phyloP scores from a whole-genome alignment of 92 coral and sea anemone species.

The Palythoa caribaeorum region DNA sequence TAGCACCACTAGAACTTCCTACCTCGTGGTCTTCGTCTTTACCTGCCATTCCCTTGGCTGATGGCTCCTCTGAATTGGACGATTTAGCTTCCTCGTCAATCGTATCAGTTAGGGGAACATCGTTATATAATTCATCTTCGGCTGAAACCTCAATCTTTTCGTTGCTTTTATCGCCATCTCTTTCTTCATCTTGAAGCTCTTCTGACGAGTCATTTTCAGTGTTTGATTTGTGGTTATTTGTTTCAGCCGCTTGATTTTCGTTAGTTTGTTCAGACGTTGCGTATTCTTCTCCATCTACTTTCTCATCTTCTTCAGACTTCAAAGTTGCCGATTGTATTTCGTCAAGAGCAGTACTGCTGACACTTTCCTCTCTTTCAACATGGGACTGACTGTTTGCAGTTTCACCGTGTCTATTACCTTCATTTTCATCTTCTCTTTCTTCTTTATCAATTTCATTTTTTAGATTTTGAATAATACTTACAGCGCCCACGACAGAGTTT shows the following conservation, averaged over 20 bases:
- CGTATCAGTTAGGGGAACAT: background rate
- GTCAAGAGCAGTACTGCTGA: background rate
- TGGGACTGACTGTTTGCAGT: background rate
- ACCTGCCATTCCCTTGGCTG: background rate
- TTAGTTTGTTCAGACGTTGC: background rate
- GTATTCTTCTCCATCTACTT: slow-evolving; percentile 35
- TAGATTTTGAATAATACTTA: background rate
- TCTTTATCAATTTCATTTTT: background rate
- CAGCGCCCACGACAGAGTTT: background rate
- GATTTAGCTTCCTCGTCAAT: background rate
- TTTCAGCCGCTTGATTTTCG: slow-evolving; percentile 39
- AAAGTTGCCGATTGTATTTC: background rate
- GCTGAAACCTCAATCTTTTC: no score
- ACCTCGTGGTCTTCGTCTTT: background rate
- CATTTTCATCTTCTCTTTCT: background rate
- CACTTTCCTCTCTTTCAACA: background rate
- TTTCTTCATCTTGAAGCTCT: slow-evolving; percentile 27
- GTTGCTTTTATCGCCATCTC: background rate
- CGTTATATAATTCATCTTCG: slow-evolving; percentile 16
- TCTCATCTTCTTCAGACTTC: slow-evolving; percentile 8
- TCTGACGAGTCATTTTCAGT: background rate
- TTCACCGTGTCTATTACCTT: background rate
- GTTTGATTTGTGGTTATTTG: slow-evolving; percentile 9
- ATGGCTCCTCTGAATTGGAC: background rate
- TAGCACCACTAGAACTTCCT: slow-evolving; percentile 4